Conservation (phyloP, 2,797 vertebrate genomes). For the Orestias chungarensis region DNA sequence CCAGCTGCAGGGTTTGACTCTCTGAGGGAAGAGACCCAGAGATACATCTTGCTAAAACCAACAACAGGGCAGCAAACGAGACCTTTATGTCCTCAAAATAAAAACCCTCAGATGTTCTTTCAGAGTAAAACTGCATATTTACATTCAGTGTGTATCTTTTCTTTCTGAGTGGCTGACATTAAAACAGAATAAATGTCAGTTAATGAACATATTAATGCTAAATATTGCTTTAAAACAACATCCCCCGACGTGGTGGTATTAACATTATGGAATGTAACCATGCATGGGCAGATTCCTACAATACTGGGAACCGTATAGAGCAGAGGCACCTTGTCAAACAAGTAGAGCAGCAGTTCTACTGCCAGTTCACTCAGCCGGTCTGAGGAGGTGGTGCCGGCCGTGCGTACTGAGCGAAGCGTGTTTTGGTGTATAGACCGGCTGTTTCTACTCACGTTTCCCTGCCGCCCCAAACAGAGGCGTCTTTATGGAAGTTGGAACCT, state of each 20-base stretch:
- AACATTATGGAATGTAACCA: not conserved
- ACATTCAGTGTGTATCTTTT: not conserved
- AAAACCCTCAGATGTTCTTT: too few species aligned
- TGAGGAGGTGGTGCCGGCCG: slow-evolving; percentile 63
- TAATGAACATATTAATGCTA: too few species aligned
- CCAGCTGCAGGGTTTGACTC: slow-evolving; percentile 38
- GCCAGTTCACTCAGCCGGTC: slow-evolving; percentile 55
- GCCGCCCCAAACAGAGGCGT: slow-evolving; percentile 84
- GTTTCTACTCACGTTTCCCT: slow-evolving; percentile 87
- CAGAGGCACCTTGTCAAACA: slow-evolving; percentile 2
- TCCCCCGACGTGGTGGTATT: too few species aligned
- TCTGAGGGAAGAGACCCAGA: slow-evolving; percentile 35
- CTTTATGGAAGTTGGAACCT: slow-evolving; percentile 89
- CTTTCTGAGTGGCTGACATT: not conserved
- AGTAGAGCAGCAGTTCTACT: slow-evolving; percentile 5
- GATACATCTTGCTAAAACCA: too few species aligned
- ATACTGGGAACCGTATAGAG: slow-evolving; percentile 15
- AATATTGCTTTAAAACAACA: too few species aligned
- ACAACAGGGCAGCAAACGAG: too few species aligned
- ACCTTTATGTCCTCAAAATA: too few species aligned
- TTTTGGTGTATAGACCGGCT: slow-evolving; percentile 90
- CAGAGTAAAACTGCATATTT: not conserved
- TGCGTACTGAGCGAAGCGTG: slow-evolving; percentile 68
- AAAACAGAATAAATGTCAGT: not conserved
- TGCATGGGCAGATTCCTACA: not conserved